Conservation (phyloP, 2,113 vertebrate genomes). For the Peucedramus taeniatus region DNA sequence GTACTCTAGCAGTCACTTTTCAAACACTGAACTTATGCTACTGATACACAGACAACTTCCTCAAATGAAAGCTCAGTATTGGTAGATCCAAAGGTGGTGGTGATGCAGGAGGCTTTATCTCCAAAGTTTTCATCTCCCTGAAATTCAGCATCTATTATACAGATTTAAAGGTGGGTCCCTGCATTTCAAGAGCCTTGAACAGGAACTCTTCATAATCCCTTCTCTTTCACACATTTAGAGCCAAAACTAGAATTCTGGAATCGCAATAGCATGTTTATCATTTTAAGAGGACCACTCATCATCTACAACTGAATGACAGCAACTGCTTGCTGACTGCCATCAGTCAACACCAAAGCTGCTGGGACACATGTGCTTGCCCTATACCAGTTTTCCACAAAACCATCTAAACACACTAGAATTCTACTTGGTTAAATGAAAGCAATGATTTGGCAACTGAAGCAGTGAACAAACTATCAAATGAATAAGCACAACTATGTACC, state of each 20-base stretch:
- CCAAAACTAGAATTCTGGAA: neutral
- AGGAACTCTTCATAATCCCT: neutral
- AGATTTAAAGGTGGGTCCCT: neutral
- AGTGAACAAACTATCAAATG: neutral
- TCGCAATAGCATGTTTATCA: rapidly evolving
- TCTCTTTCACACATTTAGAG: neutral
- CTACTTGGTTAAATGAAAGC: neutral
- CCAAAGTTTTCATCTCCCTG: neutral
- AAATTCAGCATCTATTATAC: neutral
- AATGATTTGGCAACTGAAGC: neutral
- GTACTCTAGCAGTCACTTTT: neutral
- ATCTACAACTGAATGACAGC: neutral
- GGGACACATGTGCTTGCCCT: neutral
- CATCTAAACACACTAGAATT: neutral
- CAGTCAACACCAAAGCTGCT: neutral
- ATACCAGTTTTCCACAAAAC: neutral
- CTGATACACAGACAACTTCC: neutral
- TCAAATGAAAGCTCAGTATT: neutral
- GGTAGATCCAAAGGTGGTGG: neutral
- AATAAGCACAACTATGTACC: neutral
- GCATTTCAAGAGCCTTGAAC: neutral
- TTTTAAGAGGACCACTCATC: neutral
- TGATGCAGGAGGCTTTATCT: neutral
- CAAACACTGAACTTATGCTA: neutral
- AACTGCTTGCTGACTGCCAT: neutral